These are phyloP conservation scores for Tetramorium parvispinum DNA, from an alignment of 1,140 invertebrate species.

Conservation along the genomic window DNA sequence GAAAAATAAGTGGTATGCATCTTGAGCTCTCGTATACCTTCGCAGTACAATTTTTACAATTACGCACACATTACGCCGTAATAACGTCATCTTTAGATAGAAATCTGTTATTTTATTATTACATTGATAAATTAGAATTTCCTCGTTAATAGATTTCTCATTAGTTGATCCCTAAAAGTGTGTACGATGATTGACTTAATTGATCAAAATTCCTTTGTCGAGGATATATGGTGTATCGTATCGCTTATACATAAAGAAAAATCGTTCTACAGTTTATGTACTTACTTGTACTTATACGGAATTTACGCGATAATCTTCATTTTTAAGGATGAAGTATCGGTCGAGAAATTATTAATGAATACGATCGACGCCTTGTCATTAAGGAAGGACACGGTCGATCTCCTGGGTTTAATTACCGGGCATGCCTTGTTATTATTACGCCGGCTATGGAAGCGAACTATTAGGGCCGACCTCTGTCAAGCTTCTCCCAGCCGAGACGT, in stretches of 20 bases:
- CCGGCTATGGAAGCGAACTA: conserved; percentile 31
- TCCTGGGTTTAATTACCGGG: conserved; percentile 56
- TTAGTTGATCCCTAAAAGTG: background rate
- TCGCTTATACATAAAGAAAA: background rate
- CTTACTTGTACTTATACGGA: background rate
- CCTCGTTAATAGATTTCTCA: background rate
- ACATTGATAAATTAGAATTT: background rate
- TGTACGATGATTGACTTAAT: background rate
- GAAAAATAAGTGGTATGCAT: background rate
- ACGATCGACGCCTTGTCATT: conserved; percentile 54
- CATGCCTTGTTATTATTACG: conserved; percentile 58
- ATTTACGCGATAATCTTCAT: background rate
- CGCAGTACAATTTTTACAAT: background rate
- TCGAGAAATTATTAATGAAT: conserved; percentile 52
- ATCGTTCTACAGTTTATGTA: too few relatives aligned
- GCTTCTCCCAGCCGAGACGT: conserved; percentile 19
- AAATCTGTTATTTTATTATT: background rate
- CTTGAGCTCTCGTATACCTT: background rate
- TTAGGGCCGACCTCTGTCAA: conserved; percentile 52
- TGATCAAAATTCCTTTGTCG: background rate
- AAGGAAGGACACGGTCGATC: conserved; percentile 29
- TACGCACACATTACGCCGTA: background rate
- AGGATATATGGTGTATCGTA: background rate
- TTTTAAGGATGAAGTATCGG: background rate
- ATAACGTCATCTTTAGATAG: background rate